Evolutionary conservation across 2,797 vertebrate genomes (phyloP).

Genomic region (Lemur catta): DNA sequence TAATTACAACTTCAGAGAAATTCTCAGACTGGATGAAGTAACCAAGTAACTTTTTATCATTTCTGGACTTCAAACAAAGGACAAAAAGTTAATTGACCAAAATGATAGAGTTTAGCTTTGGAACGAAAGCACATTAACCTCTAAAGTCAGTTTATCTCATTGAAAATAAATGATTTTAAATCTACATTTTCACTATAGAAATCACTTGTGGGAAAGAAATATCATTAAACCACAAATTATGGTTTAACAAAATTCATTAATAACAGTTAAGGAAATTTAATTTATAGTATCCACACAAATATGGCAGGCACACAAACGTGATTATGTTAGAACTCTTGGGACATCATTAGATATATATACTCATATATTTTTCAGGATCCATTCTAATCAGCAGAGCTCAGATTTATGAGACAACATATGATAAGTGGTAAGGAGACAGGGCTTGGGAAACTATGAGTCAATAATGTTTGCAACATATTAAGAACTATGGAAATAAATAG

Average conservation of each 20-base stretch:
- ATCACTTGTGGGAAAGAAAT: not conserved
- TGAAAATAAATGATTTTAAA: constrained; percentile 19
- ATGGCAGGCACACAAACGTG: not conserved
- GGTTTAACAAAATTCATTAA: not conserved
- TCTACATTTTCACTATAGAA: not conserved
- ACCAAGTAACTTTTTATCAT: constrained; percentile 47
- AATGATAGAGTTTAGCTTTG: constrained; percentile 59
- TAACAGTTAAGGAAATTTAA: not conserved
- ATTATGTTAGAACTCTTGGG: not conserved
- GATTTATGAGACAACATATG: not conserved
- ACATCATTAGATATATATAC: not conserved
- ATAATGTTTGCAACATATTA: not conserved
- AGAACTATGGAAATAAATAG: not conserved
- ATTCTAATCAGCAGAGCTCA: not conserved
- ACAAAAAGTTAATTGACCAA: constrained; percentile 62
- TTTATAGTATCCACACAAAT: not conserved
- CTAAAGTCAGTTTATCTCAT: not conserved
- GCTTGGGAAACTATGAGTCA: not conserved
- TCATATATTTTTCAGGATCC: not conserved
- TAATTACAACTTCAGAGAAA: constrained; percentile 30
- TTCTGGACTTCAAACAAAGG: constrained; percentile 59
- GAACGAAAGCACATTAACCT: constrained; percentile 57
- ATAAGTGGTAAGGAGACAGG: not conserved
- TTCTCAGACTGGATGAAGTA: constrained; percentile 45
- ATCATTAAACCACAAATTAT: constrained; percentile 7